Evolutionary conservation across 2,113 vertebrate species (phyloP).

Genomic region (Felis catus): DNA sequence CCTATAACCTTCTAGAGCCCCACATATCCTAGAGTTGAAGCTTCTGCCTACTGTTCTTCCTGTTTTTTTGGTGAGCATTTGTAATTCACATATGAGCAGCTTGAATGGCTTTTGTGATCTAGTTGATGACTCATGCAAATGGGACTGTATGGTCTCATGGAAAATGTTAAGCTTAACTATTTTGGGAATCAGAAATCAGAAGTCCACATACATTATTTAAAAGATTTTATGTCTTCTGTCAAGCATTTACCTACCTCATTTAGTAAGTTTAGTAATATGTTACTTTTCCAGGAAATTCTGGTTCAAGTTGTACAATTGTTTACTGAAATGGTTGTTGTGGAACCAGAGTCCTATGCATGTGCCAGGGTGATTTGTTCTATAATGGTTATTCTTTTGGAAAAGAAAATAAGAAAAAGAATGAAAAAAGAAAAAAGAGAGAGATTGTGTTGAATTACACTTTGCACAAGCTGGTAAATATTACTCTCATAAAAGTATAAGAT

Average conservation of each 20-base stretch:
- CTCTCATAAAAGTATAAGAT: background rate
- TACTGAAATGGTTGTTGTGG: background rate
- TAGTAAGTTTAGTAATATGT: background rate
- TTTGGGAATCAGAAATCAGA: background rate
- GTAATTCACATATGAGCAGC: background rate
- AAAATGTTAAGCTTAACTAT: background rate
- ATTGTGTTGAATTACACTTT: background rate
- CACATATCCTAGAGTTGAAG: background rate
- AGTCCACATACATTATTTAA: background rate
- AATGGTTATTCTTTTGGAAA: background rate
- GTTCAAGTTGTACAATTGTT: background rate
- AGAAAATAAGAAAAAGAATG: background rate
- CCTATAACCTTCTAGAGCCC: background rate
- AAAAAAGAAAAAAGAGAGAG: background rate
- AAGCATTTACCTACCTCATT: background rate
- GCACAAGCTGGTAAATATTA: background rate
- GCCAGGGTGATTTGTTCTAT: background rate
- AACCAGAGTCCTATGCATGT: background rate
- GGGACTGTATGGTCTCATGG: background rate
- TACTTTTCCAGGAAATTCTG: background rate
- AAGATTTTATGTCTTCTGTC: background rate
- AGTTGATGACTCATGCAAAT: background rate
- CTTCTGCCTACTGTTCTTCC: background rate
- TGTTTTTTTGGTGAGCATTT: background rate
- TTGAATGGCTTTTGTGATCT: background rate